Conservation (phyloP, 2,888 invertebrate species). For the Beris morrisii region DNA sequence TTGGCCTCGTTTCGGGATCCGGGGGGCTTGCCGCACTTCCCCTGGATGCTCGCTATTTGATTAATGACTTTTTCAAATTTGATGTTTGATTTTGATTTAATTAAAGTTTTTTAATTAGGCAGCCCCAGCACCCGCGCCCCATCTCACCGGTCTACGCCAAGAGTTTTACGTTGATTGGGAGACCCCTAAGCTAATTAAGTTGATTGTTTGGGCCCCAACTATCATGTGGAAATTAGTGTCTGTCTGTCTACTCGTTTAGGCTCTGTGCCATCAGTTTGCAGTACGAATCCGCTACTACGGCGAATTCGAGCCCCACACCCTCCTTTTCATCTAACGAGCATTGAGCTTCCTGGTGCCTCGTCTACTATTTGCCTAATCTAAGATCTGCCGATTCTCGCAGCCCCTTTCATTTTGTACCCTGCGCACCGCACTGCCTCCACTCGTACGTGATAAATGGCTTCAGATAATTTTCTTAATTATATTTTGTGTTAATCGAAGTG, state of each 20-base stretch:
- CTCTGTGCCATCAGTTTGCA: constrained; percentile 8
- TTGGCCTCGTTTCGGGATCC: constrained; percentile 5
- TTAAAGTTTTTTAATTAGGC: constrained; percentile 39
- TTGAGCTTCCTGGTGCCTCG: constrained; percentile 6
- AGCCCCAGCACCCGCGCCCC: constrained; percentile 19
- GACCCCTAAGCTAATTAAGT: constrained; percentile 29
- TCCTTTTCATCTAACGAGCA: constrained; percentile 5
- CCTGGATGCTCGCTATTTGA: constrained; percentile 33
- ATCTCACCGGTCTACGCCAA: neutral
- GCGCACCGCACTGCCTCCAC: neutral
- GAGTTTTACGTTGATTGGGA: constrained; percentile 22
- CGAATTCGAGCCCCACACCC: neutral
- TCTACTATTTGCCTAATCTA: constrained; percentile 30
- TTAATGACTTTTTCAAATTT: constrained; percentile 39
- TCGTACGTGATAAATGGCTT: constrained; percentile 40
- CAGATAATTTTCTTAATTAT: constrained; percentile 41
- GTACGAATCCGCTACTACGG: neutral
- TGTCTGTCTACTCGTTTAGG: constrained; percentile 22
- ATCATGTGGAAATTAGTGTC: constrained; percentile 31
- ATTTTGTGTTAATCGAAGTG: constrained; percentile 41
- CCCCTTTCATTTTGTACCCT: neutral
- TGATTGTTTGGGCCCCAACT: constrained; percentile 30
- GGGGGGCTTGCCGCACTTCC: neutral
- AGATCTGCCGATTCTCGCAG: constrained; percentile 23
- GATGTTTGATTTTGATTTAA: constrained; percentile 37